Evolutionary conservation across 2,113 vertebrate species (phyloP), one percentile per base, ranked within the genome.

Genomic region (Crypturellus undulatus): DNA sequence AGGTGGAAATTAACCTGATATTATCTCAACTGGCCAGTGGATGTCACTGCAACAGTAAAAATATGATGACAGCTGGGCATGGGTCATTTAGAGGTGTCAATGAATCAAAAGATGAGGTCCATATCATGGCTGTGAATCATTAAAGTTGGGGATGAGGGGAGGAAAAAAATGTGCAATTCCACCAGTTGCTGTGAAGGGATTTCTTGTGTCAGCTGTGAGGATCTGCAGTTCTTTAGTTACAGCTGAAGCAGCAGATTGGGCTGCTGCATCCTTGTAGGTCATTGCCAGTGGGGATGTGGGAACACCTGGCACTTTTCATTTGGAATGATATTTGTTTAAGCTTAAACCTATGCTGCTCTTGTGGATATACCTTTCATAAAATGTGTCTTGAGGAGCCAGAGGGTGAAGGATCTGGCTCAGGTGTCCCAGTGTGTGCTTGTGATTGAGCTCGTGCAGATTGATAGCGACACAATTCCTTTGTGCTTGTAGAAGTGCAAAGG

Each of bases 21-120:
- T 43, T 93, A 63, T 80, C 71, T 72, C 42, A 25, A 47, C 19
- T 69, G 91, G 78, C 94, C 91, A 91, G 92, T 78, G 72, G 90
- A 60, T 94, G 90, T 96, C 97, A 90, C 95, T 94, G 30, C 96
- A 95, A 75, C 85, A 84, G 59, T 59, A 85, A 21, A 88, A 83
- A 92, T 87, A 25, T 5, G 58, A 54, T 52, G 51, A 56, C 81
- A 91, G 89, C 56, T n/a, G 63, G 28, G 32, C 14, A 22, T 4
- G 8, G 34, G 20, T 71, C 58, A 54, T n/a, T 56, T 47, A 42
- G 24, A 8, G 21, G 0, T 51, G 8, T 17, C 6, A 40, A 20
- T 45, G 4, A 79, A 65, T 43, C 28, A 11, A 62, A 36, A 40
- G 47, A 13, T 20, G 19, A 45, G 17, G 8, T 24, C 36, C 1